These are phyloP conservation scores for Dasypolia templi DNA, from an alignment of 2,888 invertebrate species.

Conservation along the genomic window DNA sequence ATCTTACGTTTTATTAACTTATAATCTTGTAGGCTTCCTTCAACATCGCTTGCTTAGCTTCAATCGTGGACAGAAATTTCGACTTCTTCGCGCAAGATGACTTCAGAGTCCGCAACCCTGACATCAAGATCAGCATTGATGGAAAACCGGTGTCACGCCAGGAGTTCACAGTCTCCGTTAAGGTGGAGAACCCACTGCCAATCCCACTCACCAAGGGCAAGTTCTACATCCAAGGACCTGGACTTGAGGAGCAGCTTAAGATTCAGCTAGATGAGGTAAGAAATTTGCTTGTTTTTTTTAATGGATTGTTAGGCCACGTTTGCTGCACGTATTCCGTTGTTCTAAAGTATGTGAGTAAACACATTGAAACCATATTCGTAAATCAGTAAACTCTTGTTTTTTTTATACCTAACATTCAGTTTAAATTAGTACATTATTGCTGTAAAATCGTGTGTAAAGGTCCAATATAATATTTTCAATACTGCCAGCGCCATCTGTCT, in stretches of 20 bases:
- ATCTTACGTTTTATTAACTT: not conserved
- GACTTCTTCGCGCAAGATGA: conserved; percentile 97
- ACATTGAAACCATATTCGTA: not conserved
- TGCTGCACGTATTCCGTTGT: not conserved
- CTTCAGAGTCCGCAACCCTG: conserved; percentile 96
- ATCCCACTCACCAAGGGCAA: conserved; percentile 93
- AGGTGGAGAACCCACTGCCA: conserved; percentile 95
- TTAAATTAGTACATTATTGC: not conserved
- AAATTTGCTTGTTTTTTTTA: not conserved
- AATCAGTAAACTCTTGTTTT: not conserved
- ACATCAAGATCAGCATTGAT: conserved; percentile 94
- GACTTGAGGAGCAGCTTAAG: conserved; percentile 93
- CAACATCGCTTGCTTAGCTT: conserved; percentile 95
- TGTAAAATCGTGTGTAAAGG: not conserved
- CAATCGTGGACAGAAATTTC: conserved; percentile 94
- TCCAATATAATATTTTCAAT: not conserved
- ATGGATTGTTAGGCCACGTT: not conserved
- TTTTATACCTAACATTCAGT: not conserved
- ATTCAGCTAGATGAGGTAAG: conserved; percentile 92
- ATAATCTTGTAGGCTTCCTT: conserved; percentile 91
- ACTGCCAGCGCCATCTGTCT: conserved; percentile 65
- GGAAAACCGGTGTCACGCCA: conserved; percentile 88
- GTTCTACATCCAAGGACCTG: conserved; percentile 96
- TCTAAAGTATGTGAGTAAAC: not conserved
- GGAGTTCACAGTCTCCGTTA: conserved; percentile 91